phyloP scores from a whole-genome alignment of 2,797 vertebrate genomes.

The Neostethus bicornis region DNA sequence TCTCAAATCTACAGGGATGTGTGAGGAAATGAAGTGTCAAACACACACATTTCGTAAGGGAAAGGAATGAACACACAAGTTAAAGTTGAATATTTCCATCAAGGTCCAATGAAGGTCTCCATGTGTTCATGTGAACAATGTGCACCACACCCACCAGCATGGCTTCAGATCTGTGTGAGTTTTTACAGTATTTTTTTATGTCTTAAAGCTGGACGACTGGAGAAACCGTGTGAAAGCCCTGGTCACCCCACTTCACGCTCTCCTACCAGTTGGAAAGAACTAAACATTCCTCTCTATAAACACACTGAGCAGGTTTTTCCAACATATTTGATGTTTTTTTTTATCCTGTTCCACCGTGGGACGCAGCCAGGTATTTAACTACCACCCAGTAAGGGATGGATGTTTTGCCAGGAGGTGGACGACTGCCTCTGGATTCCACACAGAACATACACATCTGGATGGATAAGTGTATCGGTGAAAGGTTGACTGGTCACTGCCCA shows the following conservation, averaged over 20 bases:
- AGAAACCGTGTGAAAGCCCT: constrained; percentile 1
- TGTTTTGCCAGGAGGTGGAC: constrained; percentile 67
- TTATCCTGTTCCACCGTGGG: constrained; percentile 22
- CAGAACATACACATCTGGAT: constrained; percentile 45
- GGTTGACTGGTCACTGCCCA: too few relatives aligned
- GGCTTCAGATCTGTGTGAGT: neutral
- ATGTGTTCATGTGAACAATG: too few relatives aligned
- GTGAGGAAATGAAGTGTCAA: constrained; percentile 3
- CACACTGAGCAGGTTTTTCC: constrained; percentile 17
- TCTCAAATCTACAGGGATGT: constrained; percentile 14
- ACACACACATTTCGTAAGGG: constrained; percentile 7
- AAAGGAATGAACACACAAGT: too few relatives aligned
- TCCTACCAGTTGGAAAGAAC: neutral
- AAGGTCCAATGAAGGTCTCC: too few relatives aligned
- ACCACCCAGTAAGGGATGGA: constrained; percentile 56
- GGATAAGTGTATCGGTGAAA: too few relatives aligned
- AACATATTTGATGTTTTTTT: constrained; percentile 7
- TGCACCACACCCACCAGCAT: too few relatives aligned
- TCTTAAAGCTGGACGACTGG: neutral
- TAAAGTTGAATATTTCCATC: too few relatives aligned
- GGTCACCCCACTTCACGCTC: constrained; percentile 1
- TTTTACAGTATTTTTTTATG: neutral
- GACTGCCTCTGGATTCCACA: constrained; percentile 30
- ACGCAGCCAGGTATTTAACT: constrained; percentile 23
- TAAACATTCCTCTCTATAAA: constrained; percentile 7